Conservation (phyloP, 2,797 vertebrate species). For the Choloepus didactylus region DNA sequence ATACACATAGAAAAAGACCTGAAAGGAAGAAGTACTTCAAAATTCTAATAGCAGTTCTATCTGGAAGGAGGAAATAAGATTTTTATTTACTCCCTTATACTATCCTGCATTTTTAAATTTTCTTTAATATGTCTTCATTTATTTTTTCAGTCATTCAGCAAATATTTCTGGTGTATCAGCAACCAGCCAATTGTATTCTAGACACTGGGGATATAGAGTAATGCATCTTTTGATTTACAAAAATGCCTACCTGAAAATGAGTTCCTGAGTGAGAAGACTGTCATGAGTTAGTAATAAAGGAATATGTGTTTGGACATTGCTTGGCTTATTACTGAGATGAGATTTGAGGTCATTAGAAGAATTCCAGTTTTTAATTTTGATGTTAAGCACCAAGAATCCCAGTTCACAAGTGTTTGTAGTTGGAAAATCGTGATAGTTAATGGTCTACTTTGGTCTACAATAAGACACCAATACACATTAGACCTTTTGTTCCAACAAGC, state of each 20-base stretch:
- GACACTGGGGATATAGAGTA: neutral
- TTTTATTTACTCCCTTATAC: conserved; percentile 52
- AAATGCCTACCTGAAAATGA: conserved; percentile 32
- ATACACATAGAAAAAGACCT: neutral
- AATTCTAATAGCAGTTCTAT: conserved; percentile 5
- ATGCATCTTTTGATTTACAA: neutral
- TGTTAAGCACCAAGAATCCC: conserved; percentile 28
- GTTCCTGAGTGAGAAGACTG: conserved; percentile 20
- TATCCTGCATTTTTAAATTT: conserved; percentile 8
- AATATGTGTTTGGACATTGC: neutral
- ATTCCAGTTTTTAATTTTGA: conserved; percentile 53
- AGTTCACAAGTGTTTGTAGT: conserved; percentile 7
- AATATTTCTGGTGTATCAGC: neutral
- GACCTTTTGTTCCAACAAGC: conserved; percentile 57
- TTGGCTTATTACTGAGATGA: conserved; percentile 30
- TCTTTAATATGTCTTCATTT: neutral
- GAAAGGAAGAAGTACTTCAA: neutral
- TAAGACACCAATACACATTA: conserved; percentile 53
- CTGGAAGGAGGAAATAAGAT: neutral
- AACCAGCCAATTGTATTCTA: neutral
- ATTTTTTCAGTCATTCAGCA: neutral
- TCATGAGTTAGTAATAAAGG: conserved; percentile 1
- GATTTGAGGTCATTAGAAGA: conserved; percentile 25
- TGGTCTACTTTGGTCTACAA: conserved; percentile 14
- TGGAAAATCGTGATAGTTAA: conserved; percentile 34